Evolutionary conservation across 2,888 invertebrate genomes (phyloP).

Genomic region (Eurois occulta): DNA sequence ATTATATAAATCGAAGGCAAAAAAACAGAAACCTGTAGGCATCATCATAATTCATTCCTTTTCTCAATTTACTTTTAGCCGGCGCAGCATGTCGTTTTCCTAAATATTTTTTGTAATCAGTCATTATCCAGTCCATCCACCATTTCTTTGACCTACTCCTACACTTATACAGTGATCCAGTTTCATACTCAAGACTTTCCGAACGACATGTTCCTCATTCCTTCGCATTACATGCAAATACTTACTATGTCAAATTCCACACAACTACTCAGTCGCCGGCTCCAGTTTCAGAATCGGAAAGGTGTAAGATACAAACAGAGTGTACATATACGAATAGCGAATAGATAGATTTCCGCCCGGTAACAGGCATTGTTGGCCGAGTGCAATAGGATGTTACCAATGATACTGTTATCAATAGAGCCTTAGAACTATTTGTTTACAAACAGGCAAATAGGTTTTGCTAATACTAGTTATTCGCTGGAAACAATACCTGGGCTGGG

Average conservation of each 20-base stretch:
- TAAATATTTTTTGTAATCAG: neutral
- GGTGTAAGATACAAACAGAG: neutral
- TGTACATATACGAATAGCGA: neutral
- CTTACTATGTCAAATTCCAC: slow-evolving; percentile 7
- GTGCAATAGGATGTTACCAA: neutral
- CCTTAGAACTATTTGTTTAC: neutral
- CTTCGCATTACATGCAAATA: neutral
- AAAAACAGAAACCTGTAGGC: neutral
- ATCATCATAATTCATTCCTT: neutral
- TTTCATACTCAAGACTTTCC: neutral
- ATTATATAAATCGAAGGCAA: neutral
- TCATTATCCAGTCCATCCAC: neutral
- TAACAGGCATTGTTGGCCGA: neutral
- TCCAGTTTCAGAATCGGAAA: neutral
- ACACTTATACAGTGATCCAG: neutral
- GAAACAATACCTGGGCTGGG: slow-evolving; percentile 14
- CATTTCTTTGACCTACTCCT: too few relatives aligned
- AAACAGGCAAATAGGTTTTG: neutral
- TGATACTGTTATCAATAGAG: neutral
- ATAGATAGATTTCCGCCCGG: neutral
- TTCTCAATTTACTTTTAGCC: neutral
- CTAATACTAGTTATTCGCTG: neutral
- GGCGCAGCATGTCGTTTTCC: neutral
- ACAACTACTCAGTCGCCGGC: neutral
- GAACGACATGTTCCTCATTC: neutral